phyloP scores from a whole-genome alignment of 2,888 invertebrate species.

The Drosophila buzzatii region DNA sequence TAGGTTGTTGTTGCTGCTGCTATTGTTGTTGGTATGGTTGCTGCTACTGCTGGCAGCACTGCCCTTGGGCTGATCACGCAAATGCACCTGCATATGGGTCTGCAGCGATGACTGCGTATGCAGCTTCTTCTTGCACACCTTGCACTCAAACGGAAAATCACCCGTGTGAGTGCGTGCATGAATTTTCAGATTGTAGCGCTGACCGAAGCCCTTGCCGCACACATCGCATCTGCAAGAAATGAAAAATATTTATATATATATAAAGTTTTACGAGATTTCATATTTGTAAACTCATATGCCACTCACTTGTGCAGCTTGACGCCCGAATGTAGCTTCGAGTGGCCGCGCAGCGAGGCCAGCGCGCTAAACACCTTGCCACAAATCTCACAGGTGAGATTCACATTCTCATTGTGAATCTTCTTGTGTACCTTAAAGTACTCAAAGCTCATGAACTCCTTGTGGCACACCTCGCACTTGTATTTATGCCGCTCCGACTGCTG shows the following conservation, averaged over 20 bases:
- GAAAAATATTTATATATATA: no score
- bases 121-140: conserved; percentile 84
- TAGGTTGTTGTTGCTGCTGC: neutral
- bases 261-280: no score
- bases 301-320: conserved; percentile 85
- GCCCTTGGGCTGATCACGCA: conserved; percentile 78
- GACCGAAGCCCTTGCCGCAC: conserved; percentile 85
- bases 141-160: conserved; percentile 85
- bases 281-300: no score
- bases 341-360: conserved; percentile 84
- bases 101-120: conserved; percentile 84
- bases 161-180: conserved; percentile 85
- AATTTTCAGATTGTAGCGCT: conserved; percentile 85
- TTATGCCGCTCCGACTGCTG: conserved; percentile 85
- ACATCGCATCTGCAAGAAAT: conserved; percentile 82
- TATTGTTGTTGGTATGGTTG: conserved; percentile 1
- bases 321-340: conserved; percentile 85
- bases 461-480: conserved; percentile 87
- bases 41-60: conserved; percentile 19
- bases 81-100: conserved; percentile 85
- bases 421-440: conserved; percentile 87
- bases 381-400: conserved; percentile 86
- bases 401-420: conserved; percentile 87
- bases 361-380: conserved; percentile 86
- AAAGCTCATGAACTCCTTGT: conserved; percentile 87